Evolutionary conservation across 2,888 invertebrate genomes (phyloP), one percentile per base, ranked within the genome.

Genomic region (Dryobotodes eremita): DNA sequence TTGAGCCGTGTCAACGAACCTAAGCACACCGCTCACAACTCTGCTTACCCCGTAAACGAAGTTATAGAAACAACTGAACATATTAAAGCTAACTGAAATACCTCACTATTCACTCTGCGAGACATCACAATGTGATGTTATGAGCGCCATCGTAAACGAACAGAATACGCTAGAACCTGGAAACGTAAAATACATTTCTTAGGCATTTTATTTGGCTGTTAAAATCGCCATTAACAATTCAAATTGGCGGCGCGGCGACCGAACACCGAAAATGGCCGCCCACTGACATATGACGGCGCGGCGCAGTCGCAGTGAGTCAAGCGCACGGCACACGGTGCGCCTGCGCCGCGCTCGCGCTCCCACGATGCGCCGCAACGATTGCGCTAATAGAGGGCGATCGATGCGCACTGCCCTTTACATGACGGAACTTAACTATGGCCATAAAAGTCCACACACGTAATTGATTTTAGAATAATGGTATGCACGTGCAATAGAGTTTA

Each of bases 211-310:
- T 82, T 82, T 78, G 72, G 72, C 83, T 78, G 88, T 88, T 88
- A 88, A 89, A 87, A 80, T 79, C 66, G 62, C 71, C 64, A 87
- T 86, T 89, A 83, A 70, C 80, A 89, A 84, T 87, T 84, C 81
- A 89, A 86, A 89, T 89, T 83, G 59, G 80, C 71, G 81, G 81
- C 81, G 80, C 71, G 83, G 81, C 80, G 83, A 71, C 72, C 77
- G 75, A 88, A 86, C 84, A 82, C 86, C 89, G 71, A 89, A 89
- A 89, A 89, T 89, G 89, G 88, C 89, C 86, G 87, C 89, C 82
- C 75, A 83, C 80, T 84, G 88, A 87, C 86, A 79, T 80, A 81
- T 79, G 87, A 86, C 76, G 79, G 59, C 73, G 80, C 76, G 68
- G 53, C 75, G 71, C 71, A n/a, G 59, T 15, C 84, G 62, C 72